These are phyloP conservation scores for Benthosema pterotum DNA, from an alignment of 2,797 vertebrate species.

Conservation along the genomic window DNA sequence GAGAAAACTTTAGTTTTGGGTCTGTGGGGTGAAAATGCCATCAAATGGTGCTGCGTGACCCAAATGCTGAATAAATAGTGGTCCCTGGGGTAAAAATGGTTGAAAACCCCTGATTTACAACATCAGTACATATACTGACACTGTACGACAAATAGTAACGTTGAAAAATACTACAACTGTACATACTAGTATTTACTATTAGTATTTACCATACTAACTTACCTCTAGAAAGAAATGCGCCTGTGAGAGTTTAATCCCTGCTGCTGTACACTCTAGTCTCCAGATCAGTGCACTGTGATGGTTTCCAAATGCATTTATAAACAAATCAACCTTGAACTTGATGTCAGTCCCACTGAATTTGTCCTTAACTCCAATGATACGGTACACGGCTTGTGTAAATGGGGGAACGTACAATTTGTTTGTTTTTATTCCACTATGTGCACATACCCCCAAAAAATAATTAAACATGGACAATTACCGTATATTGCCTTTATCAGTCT, in stretches of 20 bases:
- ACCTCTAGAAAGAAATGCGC: conserved; percentile 39
- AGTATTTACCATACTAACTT: too few relatives aligned
- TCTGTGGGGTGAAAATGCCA: too few relatives aligned
- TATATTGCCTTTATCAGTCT: not conserved
- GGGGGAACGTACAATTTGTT: not conserved
- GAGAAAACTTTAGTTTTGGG: too few relatives aligned
- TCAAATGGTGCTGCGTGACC: too few relatives aligned
- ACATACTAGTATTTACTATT: too few relatives aligned
- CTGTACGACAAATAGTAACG: not conserved
- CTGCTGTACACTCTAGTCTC: conserved; percentile 11
- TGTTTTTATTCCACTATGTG: conserved; percentile 2
- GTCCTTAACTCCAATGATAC: conserved; percentile 30
- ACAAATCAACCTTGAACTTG: conserved; percentile 74
- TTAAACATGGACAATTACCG: not conserved
- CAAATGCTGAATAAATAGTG: too few relatives aligned
- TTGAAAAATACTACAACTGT: not conserved
- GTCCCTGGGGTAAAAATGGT: too few relatives aligned
- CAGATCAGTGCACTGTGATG: conserved; percentile 13
- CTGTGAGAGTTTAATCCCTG: conserved; percentile 14
- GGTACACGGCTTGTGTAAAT: conserved; percentile 2
- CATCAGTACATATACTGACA: not conserved
- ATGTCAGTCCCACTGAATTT: conserved; percentile 22
- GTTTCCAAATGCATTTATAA: conserved; percentile 46
- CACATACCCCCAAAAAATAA: too few relatives aligned
- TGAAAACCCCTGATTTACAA: too few relatives aligned